These are phyloP conservation scores for Sepiola atlantica DNA, from an alignment of 2,888 invertebrate genomes.

Conservation along the genomic window DNA sequence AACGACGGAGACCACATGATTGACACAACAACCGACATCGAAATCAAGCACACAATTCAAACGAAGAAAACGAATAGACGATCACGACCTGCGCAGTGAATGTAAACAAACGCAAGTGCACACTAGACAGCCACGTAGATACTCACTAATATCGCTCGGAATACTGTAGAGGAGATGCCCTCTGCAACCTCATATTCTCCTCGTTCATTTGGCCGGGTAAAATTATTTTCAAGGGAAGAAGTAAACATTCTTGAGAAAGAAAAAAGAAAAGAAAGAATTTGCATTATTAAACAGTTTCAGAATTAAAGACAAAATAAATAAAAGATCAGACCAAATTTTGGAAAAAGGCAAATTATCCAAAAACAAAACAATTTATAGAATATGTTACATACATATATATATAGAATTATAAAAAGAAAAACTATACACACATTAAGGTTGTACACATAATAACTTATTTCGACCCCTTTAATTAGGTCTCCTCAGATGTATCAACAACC, in stretches of 20 bases:
- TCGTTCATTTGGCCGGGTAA: constrained; percentile 94
- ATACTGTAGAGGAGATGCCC: constrained; percentile 95
- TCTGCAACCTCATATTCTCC: constrained; percentile 98
- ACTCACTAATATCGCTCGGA: constrained; percentile 87
- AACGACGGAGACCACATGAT: no score
- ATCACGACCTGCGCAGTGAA: no score
- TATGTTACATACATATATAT: not conserved
- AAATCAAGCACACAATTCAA: no score
- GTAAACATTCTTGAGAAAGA: constrained; percentile 88
- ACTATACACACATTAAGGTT: no score
- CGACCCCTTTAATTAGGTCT: no score
- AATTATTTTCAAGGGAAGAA: constrained; percentile 85
- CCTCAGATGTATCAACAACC: no score
- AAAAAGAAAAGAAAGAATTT: not conserved
- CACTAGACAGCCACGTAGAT: not conserved
- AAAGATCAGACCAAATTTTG: not conserved
- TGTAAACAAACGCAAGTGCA: not conserved
- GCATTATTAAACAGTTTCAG: not conserved
- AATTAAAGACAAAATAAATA: not conserved
- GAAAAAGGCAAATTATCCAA: not conserved
- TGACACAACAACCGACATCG: no score
- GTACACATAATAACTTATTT: no score
- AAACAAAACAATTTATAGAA: not conserved
- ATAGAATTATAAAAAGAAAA: no score
- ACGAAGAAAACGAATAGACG: no score